Base-by-base conservation (phyloP, 2,113 vertebrate species). In the Spheniscus mendiculus region DNA sequence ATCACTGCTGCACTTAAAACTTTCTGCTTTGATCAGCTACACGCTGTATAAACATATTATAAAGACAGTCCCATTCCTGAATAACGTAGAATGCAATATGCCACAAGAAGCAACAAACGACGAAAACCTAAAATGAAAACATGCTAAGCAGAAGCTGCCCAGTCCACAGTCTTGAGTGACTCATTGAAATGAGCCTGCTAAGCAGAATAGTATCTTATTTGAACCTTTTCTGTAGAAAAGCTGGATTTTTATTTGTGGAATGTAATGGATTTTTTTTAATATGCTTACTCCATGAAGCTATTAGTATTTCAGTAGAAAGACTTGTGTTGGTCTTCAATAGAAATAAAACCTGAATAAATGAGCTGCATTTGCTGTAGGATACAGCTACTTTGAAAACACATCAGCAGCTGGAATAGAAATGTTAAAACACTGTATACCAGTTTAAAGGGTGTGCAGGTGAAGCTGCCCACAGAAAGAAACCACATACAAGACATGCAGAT, bases 1-100 rank as follows among this genome's bases (percentile, higher is more conserved):
- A 83, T 87, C 73, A 69, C 42, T 88, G 53, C 82, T 91, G 70
- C 23, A n/a, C 62, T 95, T 93, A 87, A 93, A 95, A 38, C 62
- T 66, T 93, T 85, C 90, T 94, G 53, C 87, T 96, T 95, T 93
- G 78, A 94, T 96, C 87, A 95, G 56, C 52, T 66, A 9, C 44
- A 61, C 40, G 12, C 86, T 70, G 10, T 67, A 52, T 87, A 89
- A 92, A 87, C 34, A 61, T 71, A 53, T 86, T 91, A 79, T 70
- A 85, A 79, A 72, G 82, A 73, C 40, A 66, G 34, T 49, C 32
- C 73, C 29, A 45, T 49, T 89, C 22, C 81, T 56, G 77, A 79
- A 62, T 34, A 65, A 20, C 3, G 3, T 2, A 20, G 52, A 70
- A 88, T 63, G 26, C 42, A 89, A 5, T 89, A 58, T 42, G 67